These are phyloP conservation scores for Drosophila fungiperda DNA, from an alignment of 2,888 invertebrate species.

Conservation along the genomic window DNA sequence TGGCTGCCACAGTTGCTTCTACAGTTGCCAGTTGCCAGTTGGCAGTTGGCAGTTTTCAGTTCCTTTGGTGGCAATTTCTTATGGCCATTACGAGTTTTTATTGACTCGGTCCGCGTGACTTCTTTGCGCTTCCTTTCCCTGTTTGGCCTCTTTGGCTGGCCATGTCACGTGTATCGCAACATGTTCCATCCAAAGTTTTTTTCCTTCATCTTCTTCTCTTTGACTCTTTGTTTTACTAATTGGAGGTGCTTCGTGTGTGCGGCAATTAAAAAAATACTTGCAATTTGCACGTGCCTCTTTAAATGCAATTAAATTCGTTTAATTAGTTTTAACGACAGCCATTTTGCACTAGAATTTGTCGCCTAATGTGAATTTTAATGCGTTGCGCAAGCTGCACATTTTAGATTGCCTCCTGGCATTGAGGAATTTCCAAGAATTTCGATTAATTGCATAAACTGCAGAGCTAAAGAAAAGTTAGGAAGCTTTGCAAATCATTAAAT, in stretches of 20 bases:
- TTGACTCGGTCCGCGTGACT: constrained; percentile 67
- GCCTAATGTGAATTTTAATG: constrained; percentile 40
- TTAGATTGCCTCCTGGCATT: constrained; percentile 7
- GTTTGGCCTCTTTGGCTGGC: background rate
- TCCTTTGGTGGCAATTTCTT: constrained; percentile 73
- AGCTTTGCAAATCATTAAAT: background rate
- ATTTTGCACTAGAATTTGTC: constrained; percentile 66
- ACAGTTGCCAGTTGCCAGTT: constrained; percentile 8
- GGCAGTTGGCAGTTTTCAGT: constrained; percentile 41
- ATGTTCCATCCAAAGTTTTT: constrained; percentile 1
- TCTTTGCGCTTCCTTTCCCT: constrained; percentile 28
- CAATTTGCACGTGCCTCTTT: constrained; percentile 75
- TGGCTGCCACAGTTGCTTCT: constrained; percentile 22
- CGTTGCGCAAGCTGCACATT: constrained; percentile 21
- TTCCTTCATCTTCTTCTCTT: background rate
- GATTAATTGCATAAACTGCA: background rate
- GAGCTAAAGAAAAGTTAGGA: background rate
- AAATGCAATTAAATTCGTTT: constrained; percentile 76
- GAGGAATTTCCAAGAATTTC: constrained; percentile 5
- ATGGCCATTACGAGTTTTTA: constrained; percentile 78
- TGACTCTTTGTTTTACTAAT: constrained; percentile 55
- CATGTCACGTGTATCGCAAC: constrained; percentile 45
- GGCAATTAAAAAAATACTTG: constrained; percentile 73
- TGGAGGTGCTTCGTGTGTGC: constrained; percentile 43
- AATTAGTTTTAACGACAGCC: constrained; percentile 76